These are phyloP conservation scores for Echeneis naucrates DNA, from an alignment of 2,797 vertebrate genomes.

Conservation along the genomic window DNA sequence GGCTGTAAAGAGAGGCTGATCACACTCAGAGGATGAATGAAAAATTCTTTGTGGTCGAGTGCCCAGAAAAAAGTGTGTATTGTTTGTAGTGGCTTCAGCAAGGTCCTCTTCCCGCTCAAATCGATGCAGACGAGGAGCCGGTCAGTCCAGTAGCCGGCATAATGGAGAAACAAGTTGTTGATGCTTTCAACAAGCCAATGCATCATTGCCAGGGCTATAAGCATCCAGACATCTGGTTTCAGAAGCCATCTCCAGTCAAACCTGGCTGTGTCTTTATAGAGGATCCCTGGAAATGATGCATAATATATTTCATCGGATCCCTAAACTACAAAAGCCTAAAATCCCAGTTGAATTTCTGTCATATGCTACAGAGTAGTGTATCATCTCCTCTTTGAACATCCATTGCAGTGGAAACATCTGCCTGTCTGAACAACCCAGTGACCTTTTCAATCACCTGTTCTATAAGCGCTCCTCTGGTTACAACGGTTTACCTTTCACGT, in stretches of 20 bases:
- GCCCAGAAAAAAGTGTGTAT: constrained; percentile 49
- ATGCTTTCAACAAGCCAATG: constrained; percentile 64
- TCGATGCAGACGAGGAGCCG: constrained; percentile 45
- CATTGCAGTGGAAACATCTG: constrained; percentile 9
- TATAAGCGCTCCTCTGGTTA: constrained; percentile 6
- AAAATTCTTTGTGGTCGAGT: constrained; percentile 51
- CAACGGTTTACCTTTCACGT: constrained; percentile 7
- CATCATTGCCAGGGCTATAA: constrained; percentile 53
- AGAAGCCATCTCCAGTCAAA: constrained; percentile 48
- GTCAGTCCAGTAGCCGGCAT: constrained; percentile 42
- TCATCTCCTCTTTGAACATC: constrained; percentile 43
- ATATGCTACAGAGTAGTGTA: constrained; percentile 35
- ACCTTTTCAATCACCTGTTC: constrained; percentile 21
- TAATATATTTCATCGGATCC: constrained; percentile 61
- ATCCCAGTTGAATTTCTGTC: constrained; percentile 53
- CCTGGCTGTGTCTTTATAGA: constrained; percentile 52
- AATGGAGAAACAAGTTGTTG: constrained; percentile 72
- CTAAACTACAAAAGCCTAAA: constrained; percentile 45
- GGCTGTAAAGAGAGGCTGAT: constrained; percentile 24
- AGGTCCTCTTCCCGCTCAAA: constrained; percentile 34
- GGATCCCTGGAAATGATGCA: constrained; percentile 63
- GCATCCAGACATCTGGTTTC: constrained; percentile 77
- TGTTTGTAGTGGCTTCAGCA: constrained; percentile 32
- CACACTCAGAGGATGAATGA: constrained; percentile 45
- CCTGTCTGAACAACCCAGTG: constrained; percentile 12